A percentile compares a stretch with the other conserved stretches of the same genome.
Conservation (phyloP, 2,797 vertebrate genomes). For the Acipenser oxyrinchus region DNA sequence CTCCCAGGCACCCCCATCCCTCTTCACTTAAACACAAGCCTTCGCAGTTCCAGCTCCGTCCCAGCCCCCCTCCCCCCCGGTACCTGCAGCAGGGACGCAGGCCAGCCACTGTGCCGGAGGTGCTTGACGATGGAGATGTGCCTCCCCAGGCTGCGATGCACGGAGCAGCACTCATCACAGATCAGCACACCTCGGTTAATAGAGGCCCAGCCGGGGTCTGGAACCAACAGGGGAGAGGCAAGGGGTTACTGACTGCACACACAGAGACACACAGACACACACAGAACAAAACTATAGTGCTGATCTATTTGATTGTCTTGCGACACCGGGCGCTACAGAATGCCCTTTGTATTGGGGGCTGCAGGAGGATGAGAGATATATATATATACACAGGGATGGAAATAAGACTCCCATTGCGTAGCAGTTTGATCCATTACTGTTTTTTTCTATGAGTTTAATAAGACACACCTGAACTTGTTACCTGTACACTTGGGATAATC, state of each 20-base stretch:
- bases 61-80: neutral
- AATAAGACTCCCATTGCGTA: too few species aligned
- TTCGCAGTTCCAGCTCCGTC: neutral
- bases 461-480: too few species aligned
- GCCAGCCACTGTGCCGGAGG: slow-evolving; percentile 94
- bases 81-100: slow-evolving; percentile 84
- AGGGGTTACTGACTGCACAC: neutral
- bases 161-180: slow-evolving; percentile 96
- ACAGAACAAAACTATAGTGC: neutral
- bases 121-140: slow-evolving; percentile 98
- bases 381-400: too few species aligned
- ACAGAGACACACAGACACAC: too few species aligned
- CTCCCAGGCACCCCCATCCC: neutral
- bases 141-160: slow-evolving; percentile 91
- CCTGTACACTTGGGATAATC: too few species aligned
- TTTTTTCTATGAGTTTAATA: too few species aligned
- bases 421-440: too few species aligned
- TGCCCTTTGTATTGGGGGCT: slow-evolving; percentile 1
- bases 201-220: slow-evolving; percentile 94
- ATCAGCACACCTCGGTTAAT: slow-evolving; percentile 97
- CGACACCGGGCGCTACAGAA: too few species aligned
- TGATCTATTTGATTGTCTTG: too few species aligned
- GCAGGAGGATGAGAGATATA: slow-evolving; percentile 31
- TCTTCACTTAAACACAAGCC: neutral
- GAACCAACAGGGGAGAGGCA: neutral